Evolutionary conservation across 2,113 vertebrate species (phyloP), one percentile per base, ranked within the genome.

Genomic region (Ia io): DNA sequence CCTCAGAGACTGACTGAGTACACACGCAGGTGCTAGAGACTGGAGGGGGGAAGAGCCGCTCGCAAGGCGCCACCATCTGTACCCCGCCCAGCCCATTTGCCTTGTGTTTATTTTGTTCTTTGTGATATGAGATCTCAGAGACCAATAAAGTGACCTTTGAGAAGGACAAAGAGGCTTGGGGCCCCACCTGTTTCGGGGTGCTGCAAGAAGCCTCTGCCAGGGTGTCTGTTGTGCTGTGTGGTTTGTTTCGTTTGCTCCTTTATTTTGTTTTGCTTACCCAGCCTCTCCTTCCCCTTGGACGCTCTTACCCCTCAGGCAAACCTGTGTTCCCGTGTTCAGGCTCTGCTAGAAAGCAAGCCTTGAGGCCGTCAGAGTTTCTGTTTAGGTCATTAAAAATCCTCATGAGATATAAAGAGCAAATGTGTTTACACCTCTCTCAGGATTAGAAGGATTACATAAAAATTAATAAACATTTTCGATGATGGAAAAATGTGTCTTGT

Each of bases 401-500:
- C 61, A 80, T 84, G 96, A 98, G 97, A 96, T 98, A 95, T 83
- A 98, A 98, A 98, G 91, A 97, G 92, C 78, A 88, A 96, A 96
- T 98, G 98, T 97, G 98, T 93, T 98, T 96, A 92, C 95, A 65
- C 98, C 96, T 98, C 71, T 40, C 69, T 97, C 93, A 98, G 96
- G 94, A 96, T 96, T 97, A 98, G 98, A 98, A 95, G 97, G 98
- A 95, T 98, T 98, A 98, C 89, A 95, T 97, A 95, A 95, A 77
- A 98, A 97, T 97, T 97, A 99, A 98, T 99, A 98, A 99, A 99
- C 98, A 37, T 82, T 76, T 97, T 97, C 95, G 95, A 98, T 98
- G 97, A 98, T 97, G 97, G 97, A 98, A 98, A 97, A 98, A 98
- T 87, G 98, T 98, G 98, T 99, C 98, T 98, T 99, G 98, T 99